Conservation (phyloP, 2,797 vertebrate genomes). For the Lateolabrax maculatus region DNA sequence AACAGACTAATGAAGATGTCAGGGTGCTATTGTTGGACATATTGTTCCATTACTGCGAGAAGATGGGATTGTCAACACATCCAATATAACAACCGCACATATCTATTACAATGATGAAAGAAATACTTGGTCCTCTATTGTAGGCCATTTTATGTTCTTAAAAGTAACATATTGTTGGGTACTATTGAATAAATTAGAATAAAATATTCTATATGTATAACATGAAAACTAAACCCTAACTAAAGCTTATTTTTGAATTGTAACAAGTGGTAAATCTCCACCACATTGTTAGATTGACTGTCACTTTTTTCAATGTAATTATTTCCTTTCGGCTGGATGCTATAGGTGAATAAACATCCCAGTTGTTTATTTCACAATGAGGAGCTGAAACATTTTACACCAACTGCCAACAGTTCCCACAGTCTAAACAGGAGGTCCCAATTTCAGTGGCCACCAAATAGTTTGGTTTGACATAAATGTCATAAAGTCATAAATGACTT, state of each 20-base stretch:
- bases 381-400: constrained; percentile 41
- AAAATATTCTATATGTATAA: background rate
- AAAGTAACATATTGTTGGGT: background rate
- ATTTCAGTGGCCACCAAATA: constrained; percentile 71
- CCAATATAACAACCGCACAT: background rate
- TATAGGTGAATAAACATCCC: constrained; percentile 8
- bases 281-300: background rate
- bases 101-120: background rate
- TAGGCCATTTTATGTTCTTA: background rate
- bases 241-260: background rate
- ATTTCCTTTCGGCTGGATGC: background rate
- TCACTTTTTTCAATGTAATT: background rate
- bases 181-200: background rate
- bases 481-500: too few relatives aligned
- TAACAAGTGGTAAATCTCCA: background rate
- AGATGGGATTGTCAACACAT: constrained; percentile 22
- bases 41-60: constrained; percentile 13
- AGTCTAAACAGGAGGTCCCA: constrained; percentile 73
- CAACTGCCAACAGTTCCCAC: constrained; percentile 69
- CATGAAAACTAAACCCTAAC: background rate
- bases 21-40: constrained; percentile 16
- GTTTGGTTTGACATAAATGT: constrained; percentile 71
- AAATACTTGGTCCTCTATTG: constrained; percentile 3
- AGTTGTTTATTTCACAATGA: constrained; percentile 54
- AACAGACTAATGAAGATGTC: constrained; percentile 8